A percentile compares a stretch with the other conserved stretches of the same genome.
phyloP scores from a whole-genome alignment of 2,888 invertebrate species.

The Lottia scabra region DNA sequence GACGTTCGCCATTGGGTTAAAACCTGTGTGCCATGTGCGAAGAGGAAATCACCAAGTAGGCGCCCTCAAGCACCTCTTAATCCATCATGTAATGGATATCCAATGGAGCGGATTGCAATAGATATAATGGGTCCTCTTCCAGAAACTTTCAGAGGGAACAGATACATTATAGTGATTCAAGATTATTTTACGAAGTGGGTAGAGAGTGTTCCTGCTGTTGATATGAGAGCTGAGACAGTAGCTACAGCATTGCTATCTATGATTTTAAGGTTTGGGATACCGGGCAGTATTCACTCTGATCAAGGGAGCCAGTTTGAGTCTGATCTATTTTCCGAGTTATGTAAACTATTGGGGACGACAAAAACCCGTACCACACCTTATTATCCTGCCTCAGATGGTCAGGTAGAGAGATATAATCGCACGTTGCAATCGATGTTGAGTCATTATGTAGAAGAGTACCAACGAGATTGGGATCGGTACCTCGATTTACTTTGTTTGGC shows the following conservation, averaged over 20 bases:
- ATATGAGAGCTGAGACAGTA: conserved; percentile 15
- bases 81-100: conserved; percentile 3
- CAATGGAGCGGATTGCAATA: conserved; percentile 19
- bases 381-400: conserved; percentile 16
- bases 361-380: conserved; percentile 13
- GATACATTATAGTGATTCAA: conserved; percentile 21
- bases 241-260: background rate
- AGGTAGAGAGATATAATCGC: conserved; percentile 24
- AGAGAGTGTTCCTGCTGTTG: conserved; percentile 18
- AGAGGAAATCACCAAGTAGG: conserved; percentile 4
- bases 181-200: conserved; percentile 28
- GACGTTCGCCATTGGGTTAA: background rate
- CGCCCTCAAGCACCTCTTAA: background rate
- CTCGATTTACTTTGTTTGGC: conserved; percentile 30
- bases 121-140: conserved; percentile 22
- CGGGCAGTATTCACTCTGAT: conserved; percentile 15
- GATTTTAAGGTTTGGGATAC: conserved; percentile 20
- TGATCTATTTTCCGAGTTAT: conserved; percentile 7
- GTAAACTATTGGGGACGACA: background rate
- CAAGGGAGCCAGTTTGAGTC: conserved; percentile 25
- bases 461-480: conserved; percentile 24
- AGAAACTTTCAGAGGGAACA: conserved; percentile 15
- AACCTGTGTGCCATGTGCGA: background rate
- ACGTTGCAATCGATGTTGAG: conserved; percentile 8
- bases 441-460: conserved; percentile 15